Percentiles rank a stretch among this genome's conserved stretches.
Conservation (phyloP, 2,888 invertebrate genomes). For the Pharmacophagus antenor region DNA sequence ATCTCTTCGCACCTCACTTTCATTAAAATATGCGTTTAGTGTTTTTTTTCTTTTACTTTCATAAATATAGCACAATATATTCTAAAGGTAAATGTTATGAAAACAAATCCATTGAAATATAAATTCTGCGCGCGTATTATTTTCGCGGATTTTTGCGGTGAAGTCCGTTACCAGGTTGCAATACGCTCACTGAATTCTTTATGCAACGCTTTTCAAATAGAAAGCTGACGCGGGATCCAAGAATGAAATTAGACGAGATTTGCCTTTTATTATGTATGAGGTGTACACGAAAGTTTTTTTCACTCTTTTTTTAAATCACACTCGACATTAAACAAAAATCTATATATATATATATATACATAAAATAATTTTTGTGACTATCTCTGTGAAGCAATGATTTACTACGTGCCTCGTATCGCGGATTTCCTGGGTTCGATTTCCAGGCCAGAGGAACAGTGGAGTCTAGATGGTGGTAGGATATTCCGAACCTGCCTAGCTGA, state of each 20-base stretch:
- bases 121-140: conserved; percentile 13
- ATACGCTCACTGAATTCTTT: conserved; percentile 15
- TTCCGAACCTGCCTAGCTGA: too few species aligned
- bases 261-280: conserved; percentile 14
- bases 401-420: too few species aligned
- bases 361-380: too few species aligned
- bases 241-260: conserved; percentile 17
- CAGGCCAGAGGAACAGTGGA: too few species aligned
- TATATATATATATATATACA: too few species aligned
- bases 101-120: conserved; percentile 16
- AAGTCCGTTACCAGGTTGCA: conserved; percentile 9
- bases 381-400: too few species aligned
- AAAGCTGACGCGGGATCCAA: conserved; percentile 13
- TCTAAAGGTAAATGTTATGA: background rate
- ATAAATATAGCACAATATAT: background rate
- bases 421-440: too few species aligned
- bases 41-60: background rate
- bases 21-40: background rate
- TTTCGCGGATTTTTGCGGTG: conserved; percentile 12
- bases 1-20: background rate
- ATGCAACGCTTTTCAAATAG: conserved; percentile 24
- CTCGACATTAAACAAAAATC: background rate
- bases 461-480: too few species aligned
- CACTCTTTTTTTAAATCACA: background rate
- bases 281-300: background rate